Evolutionary conservation across 2,113 vertebrate species (phyloP).

Genomic region (Bagarius yarrelli): DNA sequence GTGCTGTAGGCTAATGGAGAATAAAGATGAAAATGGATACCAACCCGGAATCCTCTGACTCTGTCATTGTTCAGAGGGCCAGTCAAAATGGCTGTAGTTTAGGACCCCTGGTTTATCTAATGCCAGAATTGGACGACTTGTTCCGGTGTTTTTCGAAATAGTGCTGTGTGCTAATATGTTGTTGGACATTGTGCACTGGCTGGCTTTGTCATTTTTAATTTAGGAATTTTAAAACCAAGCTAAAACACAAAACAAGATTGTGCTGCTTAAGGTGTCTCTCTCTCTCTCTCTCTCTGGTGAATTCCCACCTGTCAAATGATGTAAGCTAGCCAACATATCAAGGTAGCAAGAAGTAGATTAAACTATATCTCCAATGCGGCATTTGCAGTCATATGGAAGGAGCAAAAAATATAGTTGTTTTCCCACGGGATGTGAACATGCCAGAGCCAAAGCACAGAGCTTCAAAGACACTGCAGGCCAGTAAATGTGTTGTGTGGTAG

Average conservation of each 20-base stretch:
- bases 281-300: not conserved
- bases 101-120: no score
- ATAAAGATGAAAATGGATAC: no score
- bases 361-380: conserved; percentile 22
- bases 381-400: conserved; percentile 9
- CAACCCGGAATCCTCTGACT: no score
- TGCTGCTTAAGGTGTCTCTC: not conserved
- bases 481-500: conserved; percentile 20
- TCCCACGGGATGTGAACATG: conserved; percentile 26
- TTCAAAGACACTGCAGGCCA: conserved; percentile 2
- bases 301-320: conserved; percentile 12
- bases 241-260: not conserved
- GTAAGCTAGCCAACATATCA: conserved; percentile 15
- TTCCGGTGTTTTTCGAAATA: not conserved
- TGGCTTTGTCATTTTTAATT: conserved; percentile 1
- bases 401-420: conserved; percentile 32
- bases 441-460: not conserved
- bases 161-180: not conserved
- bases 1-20: no score
- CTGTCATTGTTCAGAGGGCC: no score
- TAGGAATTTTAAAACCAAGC: not conserved
- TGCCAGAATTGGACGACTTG: no score
- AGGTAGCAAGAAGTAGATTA: conserved; percentile 22
- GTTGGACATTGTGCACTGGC: not conserved
- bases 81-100: no score